phyloP scores from a whole-genome alignment of 2,113 vertebrate genomes.

The Mormyrus iriodes region DNA sequence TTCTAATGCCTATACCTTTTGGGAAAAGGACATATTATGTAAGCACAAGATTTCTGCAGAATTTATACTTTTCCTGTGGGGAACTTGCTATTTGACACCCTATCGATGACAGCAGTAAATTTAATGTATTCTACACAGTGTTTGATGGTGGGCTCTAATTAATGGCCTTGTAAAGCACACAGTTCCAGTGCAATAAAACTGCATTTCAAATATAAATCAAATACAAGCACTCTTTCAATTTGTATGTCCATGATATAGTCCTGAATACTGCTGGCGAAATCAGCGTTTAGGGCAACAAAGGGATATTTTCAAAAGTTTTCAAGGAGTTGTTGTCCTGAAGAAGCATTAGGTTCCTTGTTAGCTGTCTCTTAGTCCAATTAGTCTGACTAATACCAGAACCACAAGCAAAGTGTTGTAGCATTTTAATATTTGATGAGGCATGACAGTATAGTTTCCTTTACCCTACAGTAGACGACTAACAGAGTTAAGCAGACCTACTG shows the following conservation, averaged over 20 bases:
- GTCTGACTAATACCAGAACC: not conserved
- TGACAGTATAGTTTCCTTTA: not conserved
- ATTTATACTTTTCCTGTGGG: not conserved
- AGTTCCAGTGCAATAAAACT: not conserved
- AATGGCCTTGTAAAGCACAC: not conserved
- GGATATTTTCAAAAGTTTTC: not conserved
- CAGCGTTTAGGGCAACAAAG: not conserved
- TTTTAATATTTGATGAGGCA: not conserved
- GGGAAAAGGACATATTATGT: not conserved
- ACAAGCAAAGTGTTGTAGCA: not conserved
- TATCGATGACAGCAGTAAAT: not conserved
- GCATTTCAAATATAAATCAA: not conserved
- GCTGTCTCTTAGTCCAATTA: not conserved
- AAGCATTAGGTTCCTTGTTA: not conserved
- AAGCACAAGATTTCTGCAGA: not conserved
- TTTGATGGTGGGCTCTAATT: constrained; percentile 4
- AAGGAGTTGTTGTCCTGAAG: not conserved
- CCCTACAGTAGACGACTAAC: not conserved
- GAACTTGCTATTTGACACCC: not conserved
- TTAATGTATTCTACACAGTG: not conserved
- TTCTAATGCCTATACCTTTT: not conserved
- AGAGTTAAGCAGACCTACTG: not conserved
- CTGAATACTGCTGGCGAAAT: not conserved
- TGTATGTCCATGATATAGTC: not conserved
- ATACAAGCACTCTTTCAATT: not conserved